Conservation (phyloP, 2,888 invertebrate genomes). For the Atrina japonica region DNA sequence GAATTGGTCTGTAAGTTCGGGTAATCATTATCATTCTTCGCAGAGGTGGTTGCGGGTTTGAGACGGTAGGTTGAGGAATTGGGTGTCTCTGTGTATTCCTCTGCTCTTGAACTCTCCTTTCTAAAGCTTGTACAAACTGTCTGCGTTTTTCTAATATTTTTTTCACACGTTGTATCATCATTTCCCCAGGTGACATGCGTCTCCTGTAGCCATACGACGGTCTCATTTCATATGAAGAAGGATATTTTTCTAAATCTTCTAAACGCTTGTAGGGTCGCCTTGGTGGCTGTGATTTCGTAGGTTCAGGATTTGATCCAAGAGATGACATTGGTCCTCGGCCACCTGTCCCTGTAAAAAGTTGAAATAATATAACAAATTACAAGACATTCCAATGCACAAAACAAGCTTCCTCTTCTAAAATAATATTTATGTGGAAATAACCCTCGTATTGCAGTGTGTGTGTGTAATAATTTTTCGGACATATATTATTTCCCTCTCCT, state of each 20-base stretch:
- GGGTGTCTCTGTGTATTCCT: too few relatives aligned
- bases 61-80: slow-evolving; percentile 9
- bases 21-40: slow-evolving; percentile 21
- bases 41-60: slow-evolving; percentile 5
- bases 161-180: slow-evolving; percentile 25
- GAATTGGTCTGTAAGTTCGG: slow-evolving; percentile 1
- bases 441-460: too few relatives aligned
- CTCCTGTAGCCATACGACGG: slow-evolving; percentile 4
- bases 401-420: too few relatives aligned
- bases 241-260: slow-evolving; percentile 35
- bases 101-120: slow-evolving; percentile 9
- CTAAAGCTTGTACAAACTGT: slow-evolving; percentile 12
- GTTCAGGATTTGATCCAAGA: too few relatives aligned
- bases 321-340: too few relatives aligned
- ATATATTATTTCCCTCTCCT: too few relatives aligned
- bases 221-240: slow-evolving; percentile 36
- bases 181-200: slow-evolving; percentile 12
- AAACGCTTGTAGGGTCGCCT: slow-evolving; percentile 8
- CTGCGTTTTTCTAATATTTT: slow-evolving; percentile 22
- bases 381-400: too few relatives aligned
- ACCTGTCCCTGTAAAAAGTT: too few relatives aligned
- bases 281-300: too few relatives aligned
- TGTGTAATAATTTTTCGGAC: too few relatives aligned
- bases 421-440: too few relatives aligned
- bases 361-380: too few relatives aligned